phyloP scores from a whole-genome alignment of 2,888 invertebrate genomes.

The Adineta ricciae region DNA sequence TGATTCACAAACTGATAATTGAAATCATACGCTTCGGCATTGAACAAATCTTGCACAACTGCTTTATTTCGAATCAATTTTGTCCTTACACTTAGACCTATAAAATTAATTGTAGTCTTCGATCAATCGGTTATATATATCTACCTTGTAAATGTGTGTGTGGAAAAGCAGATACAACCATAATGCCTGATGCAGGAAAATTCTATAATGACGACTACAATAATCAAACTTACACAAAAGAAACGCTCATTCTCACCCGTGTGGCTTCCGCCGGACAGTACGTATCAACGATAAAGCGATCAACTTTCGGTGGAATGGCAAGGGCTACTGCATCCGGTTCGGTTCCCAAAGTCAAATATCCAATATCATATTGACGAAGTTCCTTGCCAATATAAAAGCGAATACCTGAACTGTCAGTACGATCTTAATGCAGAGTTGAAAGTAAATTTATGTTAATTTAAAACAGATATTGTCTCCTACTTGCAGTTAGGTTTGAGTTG shows the following conservation, averaged over 20 bases:
- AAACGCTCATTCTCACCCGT: background rate
- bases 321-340: background rate
- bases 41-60: background rate
- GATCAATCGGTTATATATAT: background rate
- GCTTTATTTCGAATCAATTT: background rate
- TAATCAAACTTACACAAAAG: too few species aligned
- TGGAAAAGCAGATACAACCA: background rate
- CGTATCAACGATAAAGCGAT: background rate
- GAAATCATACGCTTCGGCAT: background rate
- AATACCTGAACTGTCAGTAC: background rate
- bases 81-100: background rate
- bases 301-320: slow-evolving; percentile 24
- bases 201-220: background rate
- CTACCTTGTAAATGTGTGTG: slow-evolving; percentile 6
- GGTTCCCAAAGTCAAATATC: slow-evolving; percentile 23
- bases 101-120: background rate
- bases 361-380: slow-evolving; percentile 26
- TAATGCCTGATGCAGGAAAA: background rate
- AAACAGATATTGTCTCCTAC: background rate
- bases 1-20: background rate
- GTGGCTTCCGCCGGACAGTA: slow-evolving; percentile 17
- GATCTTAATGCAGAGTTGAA: background rate
- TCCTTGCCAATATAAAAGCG: slow-evolving; percentile 24
- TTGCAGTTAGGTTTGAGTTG: slow-evolving; percentile 17
- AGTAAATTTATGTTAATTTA: too few species aligned